Conservation (phyloP, 2,888 invertebrate genomes). For the Pachymerium ferrugineum region DNA sequence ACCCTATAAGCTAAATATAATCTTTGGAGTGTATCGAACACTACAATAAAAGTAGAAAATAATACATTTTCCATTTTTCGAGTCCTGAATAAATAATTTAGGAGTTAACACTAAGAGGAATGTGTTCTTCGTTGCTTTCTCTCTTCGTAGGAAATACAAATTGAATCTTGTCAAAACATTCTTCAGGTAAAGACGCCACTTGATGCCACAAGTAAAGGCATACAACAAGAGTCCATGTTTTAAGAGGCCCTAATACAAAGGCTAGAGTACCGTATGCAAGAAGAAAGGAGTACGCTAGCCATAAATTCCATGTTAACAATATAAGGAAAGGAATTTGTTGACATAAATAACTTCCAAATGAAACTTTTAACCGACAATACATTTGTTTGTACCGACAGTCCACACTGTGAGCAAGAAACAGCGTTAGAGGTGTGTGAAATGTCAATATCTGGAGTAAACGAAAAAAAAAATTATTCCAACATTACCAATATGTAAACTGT, state of each 20-base stretch:
- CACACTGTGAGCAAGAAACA: conserved; percentile 63
- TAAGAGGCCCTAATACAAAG: conserved; percentile 67
- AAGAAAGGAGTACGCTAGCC: conserved; percentile 71
- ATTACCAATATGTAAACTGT: background rate
- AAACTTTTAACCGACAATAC: conserved; percentile 30
- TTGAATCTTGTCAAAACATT: conserved; percentile 27
- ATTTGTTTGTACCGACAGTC: conserved; percentile 53
- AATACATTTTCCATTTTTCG: too few relatives aligned
- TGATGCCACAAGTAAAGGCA: conserved; percentile 64
- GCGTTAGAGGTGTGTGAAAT: conserved; percentile 69
- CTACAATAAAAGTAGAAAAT: too few relatives aligned
- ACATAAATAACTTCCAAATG: conserved; percentile 38
- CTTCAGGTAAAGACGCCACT: conserved; percentile 39
- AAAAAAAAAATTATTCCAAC: conserved; percentile 11
- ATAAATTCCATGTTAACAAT: conserved; percentile 57
- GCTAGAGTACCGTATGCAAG: conserved; percentile 72
- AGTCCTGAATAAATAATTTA: background rate
- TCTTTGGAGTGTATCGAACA: background rate
- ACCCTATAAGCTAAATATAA: too few relatives aligned
- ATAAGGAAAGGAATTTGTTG: conserved; percentile 55
- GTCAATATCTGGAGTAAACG: conserved; percentile 50
- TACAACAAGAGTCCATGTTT: conserved; percentile 71
- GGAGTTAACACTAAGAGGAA: conserved; percentile 19
- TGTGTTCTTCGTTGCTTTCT: conserved; percentile 25
- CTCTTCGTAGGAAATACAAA: conserved; percentile 23